Conservation (phyloP, 2,888 invertebrate genomes). For the Drosophila pseudotakahashii region DNA sequence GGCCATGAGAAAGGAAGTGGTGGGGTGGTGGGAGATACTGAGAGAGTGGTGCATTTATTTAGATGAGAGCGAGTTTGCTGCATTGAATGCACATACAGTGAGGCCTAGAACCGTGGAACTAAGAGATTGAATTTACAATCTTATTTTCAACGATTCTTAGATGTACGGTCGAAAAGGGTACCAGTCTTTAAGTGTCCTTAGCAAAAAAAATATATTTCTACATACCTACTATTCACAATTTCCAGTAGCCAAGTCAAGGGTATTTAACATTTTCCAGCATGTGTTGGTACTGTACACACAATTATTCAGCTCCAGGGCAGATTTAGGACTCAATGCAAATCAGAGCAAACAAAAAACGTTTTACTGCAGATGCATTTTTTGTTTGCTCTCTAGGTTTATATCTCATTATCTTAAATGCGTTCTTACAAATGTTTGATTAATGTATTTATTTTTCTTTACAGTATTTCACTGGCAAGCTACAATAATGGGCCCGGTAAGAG, state of each 20-base stretch:
- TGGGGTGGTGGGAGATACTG: background rate
- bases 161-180: too few relatives aligned
- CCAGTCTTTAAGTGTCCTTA: background rate
- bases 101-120: background rate
- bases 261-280: background rate
- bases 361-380: constrained; percentile 12
- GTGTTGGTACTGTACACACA: background rate
- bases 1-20: constrained; percentile 24
- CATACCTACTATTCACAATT: too few relatives aligned
- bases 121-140: too few relatives aligned
- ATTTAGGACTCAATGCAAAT: constrained; percentile 1
- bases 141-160: too few relatives aligned
- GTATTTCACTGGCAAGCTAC: constrained; percentile 99
- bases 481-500: constrained; percentile 96
- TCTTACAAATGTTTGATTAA: constrained; percentile 29
- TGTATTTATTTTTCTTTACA: constrained; percentile 84
- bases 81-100: constrained; percentile 22
- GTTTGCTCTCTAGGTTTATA: constrained; percentile 13
- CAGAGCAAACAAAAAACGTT: constrained; percentile 20
- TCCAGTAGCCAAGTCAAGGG: background rate
- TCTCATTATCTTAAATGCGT: constrained; percentile 14
- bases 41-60: constrained; percentile 33
- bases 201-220: background rate
- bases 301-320: background rate
- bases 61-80: constrained; percentile 28